Evolutionary conservation across 2,888 invertebrate species (phyloP).

Genomic region (Metellina segmentata): DNA sequence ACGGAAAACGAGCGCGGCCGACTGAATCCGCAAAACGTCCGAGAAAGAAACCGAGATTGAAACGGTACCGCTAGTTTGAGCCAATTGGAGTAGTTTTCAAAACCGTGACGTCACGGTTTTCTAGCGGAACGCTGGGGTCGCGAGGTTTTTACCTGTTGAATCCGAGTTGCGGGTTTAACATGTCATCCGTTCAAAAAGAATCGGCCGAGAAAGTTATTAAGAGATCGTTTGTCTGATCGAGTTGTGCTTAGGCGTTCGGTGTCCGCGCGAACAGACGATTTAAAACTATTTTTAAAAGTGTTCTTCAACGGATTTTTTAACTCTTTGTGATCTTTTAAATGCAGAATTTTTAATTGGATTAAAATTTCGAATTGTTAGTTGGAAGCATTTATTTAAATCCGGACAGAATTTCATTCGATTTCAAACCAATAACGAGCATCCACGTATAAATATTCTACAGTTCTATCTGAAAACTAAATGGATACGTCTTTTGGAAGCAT

Average conservation of each 20-base stretch:
- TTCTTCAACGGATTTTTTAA: not conserved
- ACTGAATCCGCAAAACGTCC: constrained; percentile 45
- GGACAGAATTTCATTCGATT: too few species aligned
- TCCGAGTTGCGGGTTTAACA: constrained; percentile 46
- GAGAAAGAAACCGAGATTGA: constrained; percentile 53
- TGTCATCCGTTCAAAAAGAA: constrained; percentile 68
- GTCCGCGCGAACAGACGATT: not conserved
- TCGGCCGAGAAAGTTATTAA: constrained; percentile 62
- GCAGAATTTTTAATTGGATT: too few species aligned
- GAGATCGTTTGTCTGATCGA: constrained; percentile 32
- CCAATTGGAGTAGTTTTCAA: constrained; percentile 55
- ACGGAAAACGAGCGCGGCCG: constrained; percentile 29
- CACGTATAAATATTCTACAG: too few species aligned
- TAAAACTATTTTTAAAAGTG: not conserved
- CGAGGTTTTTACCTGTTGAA: constrained; percentile 71
- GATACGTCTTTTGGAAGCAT: too few species aligned
- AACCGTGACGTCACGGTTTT: constrained; percentile 57
- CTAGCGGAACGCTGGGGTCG: constrained; percentile 64
- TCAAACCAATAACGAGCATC: too few species aligned
- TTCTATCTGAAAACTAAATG: too few species aligned
- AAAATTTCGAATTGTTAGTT: too few species aligned
- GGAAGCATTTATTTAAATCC: too few species aligned
- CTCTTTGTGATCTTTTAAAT: not conserved
- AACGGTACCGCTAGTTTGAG: constrained; percentile 39
- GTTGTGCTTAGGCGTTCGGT: not conserved